Percentiles rank a stretch among this genome's conserved stretches.
Evolutionary conservation across 2,113 vertebrate species (phyloP).

Genomic region (Cyanistes caeruleus): DNA sequence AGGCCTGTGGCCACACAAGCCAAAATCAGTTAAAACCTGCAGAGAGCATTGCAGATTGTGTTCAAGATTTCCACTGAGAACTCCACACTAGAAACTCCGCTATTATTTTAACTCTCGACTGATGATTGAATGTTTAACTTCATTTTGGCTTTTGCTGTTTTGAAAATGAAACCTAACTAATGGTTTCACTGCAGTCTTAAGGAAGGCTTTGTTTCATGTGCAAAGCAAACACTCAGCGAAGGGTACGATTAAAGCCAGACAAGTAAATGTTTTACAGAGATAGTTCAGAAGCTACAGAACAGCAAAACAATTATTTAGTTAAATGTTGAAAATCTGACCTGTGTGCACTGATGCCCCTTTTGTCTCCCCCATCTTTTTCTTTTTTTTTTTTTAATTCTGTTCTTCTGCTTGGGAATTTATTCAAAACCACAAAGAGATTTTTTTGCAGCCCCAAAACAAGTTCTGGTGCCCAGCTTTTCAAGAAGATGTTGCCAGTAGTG

Average conservation of each 20-base stretch:
- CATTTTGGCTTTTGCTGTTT: not conserved
- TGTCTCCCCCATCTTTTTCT: not conserved
- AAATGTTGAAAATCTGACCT: not conserved
- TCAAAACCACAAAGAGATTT: not conserved
- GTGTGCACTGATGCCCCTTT: not conserved
- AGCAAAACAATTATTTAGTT: not conserved
- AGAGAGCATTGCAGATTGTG: not conserved
- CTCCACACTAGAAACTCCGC: not conserved
- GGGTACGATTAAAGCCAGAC: not conserved
- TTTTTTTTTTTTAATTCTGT: not conserved
- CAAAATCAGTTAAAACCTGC: conserved; percentile 11
- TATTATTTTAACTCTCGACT: conserved; percentile 13
- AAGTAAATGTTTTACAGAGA: conserved; percentile 49
- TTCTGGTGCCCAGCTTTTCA: not conserved
- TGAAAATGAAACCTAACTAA: conserved; percentile 12
- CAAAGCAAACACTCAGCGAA: conserved; percentile 13
- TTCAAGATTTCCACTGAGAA: not conserved
- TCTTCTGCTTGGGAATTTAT: not conserved
- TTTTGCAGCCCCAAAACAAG: not conserved
- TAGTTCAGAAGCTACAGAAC: not conserved
- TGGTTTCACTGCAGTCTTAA: not conserved
- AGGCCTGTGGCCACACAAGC: not conserved
- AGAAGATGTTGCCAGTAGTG: not conserved
- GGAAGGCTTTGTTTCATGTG: conserved; percentile 32
- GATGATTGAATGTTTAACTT: conserved; percentile 21